These are phyloP conservation scores for Drosophila tristis DNA, from an alignment of 1,140 invertebrate genomes.

Conservation along the genomic window DNA sequence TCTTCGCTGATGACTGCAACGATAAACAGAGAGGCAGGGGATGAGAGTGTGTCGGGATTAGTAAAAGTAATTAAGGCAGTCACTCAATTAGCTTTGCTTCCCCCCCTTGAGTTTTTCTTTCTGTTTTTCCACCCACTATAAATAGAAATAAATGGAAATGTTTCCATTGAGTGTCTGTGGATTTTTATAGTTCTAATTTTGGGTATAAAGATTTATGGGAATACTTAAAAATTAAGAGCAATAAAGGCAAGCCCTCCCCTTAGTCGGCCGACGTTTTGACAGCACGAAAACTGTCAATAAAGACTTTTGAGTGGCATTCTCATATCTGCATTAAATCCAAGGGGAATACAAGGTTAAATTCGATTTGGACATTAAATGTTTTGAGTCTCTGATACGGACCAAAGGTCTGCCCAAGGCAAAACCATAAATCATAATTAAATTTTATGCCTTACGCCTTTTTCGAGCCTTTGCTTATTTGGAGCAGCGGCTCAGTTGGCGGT, in stretches of 20 bases:
- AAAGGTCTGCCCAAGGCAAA: slow-evolving; percentile 29
- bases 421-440: slow-evolving; percentile 75
- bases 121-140: slow-evolving; percentile 11
- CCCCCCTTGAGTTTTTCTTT: not conserved
- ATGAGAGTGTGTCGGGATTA: not conserved
- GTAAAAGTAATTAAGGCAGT: slow-evolving; percentile 28
- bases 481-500: too few relatives aligned
- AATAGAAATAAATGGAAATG: slow-evolving; percentile 4
- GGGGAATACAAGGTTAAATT: too few relatives aligned
- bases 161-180: not conserved
- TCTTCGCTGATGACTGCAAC: slow-evolving; percentile 88
- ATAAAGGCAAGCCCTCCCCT: slow-evolving; percentile 13
- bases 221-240: slow-evolving; percentile 46
- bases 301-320: slow-evolving; percentile 11
- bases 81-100: slow-evolving; percentile 9
- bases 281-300: slow-evolving; percentile 47
- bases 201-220: slow-evolving; percentile 33
- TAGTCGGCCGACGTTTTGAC: slow-evolving; percentile 33
- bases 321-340: too few relatives aligned
- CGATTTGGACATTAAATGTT: slow-evolving; percentile 13
- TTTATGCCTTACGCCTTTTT: slow-evolving; percentile 35
- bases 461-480: not conserved
- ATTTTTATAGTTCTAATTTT: slow-evolving; percentile 25
- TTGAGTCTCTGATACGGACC: slow-evolving; percentile 6
- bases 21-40: slow-evolving; percentile 24